These are phyloP conservation scores for Platyscapa corneri DNA, from an alignment of 1,140 invertebrate genomes.

Conservation along the genomic window DNA sequence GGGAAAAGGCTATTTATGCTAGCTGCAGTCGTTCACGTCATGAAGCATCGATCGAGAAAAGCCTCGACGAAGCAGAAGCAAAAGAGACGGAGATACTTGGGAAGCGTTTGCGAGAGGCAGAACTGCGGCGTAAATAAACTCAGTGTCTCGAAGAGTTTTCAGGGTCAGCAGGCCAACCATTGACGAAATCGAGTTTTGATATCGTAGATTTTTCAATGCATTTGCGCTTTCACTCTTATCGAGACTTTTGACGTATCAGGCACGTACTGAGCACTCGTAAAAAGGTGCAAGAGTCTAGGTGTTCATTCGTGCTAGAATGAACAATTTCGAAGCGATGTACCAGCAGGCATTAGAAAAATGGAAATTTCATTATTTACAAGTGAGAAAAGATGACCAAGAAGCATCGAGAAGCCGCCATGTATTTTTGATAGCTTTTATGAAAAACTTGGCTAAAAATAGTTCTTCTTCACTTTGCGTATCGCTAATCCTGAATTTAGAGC, in stretches of 20 bases:
- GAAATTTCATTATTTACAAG: not conserved
- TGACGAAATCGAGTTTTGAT: not conserved
- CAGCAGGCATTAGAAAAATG: not conserved
- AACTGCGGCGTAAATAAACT: not conserved
- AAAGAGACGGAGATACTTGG: not conserved
- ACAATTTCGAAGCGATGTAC: not conserved
- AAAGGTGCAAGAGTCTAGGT: not conserved
- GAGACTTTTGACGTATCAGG: not conserved
- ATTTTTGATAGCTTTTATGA: too few relatives aligned
- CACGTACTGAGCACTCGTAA: not conserved
- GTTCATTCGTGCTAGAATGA: not conserved
- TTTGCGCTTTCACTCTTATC: not conserved
- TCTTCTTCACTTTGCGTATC: too few relatives aligned
- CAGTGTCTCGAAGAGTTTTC: not conserved
- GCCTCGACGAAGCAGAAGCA: not conserved
- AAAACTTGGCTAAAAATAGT: too few relatives aligned
- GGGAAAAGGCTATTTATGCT: not conserved
- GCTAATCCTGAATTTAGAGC: too few relatives aligned
- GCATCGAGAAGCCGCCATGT: too few relatives aligned
- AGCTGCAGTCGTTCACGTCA: not conserved
- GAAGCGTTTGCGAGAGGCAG: not conserved
- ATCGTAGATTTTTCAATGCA: not conserved
- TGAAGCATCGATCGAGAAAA: not conserved
- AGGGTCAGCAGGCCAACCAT: not conserved
- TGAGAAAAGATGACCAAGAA: not conserved